Base-by-base conservation (phyloP, 2,797 vertebrate species). In the Nyctibius grandis region DNA sequence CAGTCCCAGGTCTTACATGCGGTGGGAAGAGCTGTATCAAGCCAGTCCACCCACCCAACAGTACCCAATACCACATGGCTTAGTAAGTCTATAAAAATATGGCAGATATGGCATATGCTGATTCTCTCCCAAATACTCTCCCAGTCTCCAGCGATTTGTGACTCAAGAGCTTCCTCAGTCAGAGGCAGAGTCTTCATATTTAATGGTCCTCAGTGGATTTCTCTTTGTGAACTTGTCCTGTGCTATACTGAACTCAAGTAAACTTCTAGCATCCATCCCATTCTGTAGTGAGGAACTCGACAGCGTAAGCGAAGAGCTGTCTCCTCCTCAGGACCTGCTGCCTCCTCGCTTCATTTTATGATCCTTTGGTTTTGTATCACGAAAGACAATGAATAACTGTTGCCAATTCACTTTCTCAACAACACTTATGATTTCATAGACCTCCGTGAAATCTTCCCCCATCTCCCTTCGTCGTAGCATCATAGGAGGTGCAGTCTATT, bases 31-130 rank as follows among this genome's bases (percentile, higher is more conserved):
- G 48, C 31, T 80, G 19, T 22, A 57, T 28, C 54, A 36, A 88
- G 56, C 16, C 76, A 85, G 29, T 21, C 29, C 29, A 64, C 61
- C 38, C 59, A 85, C 33, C 38, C 44, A 40, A 19, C 15, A 34
- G 22, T 4, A 56, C 13, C 12, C 44, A 81, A 33, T 4, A 12
- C 9, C 34, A 79, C 14, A 16, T 13, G 44, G 9, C 38, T 87
- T 31, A 54, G 22, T 22, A 56, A 86, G n/a, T 40, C 45, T 33
- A 40, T 6, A 36, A 72, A 85, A 67, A 67, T 31, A 36, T 5
- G 13, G 45, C 42, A 67, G 86, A 75, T 20, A 34, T 0, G 0
- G 42, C 9, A 12, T 4, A 10, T 15, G n/a, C 45, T 54, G 29
- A 11, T 36, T 63, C 22, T 67, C 79, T 48, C 44, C 31, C 26